Evolutionary conservation across 2,113 vertebrate genomes (phyloP).

Genomic region (Ammodytes marinus): DNA sequence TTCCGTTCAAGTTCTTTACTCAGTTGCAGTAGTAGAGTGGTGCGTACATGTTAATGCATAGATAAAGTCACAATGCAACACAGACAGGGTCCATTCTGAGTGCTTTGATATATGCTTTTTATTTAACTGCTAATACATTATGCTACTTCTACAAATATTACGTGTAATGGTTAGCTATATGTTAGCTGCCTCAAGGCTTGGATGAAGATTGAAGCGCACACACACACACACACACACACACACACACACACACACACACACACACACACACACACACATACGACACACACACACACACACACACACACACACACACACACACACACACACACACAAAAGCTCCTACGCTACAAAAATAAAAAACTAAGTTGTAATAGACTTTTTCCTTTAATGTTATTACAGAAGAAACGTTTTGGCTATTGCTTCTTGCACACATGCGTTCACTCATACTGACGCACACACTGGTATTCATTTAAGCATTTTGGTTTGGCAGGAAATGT

Average conservation of each 20-base stretch:
- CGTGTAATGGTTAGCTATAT: no score
- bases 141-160: no score
- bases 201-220: no score
- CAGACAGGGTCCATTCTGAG: no score
- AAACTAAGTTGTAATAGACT: neutral
- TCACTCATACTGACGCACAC: conserved; percentile 43
- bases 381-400: conserved; percentile 28
- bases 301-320: neutral
- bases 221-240: neutral
- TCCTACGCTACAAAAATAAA: neutral
- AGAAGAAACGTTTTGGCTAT: conserved; percentile 31
- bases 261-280: neutral
- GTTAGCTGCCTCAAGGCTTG: no score
- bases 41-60: no score
- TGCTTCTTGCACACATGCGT: conserved; percentile 21
- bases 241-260: neutral
- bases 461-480: conserved; percentile 59
- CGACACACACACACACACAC: neutral
- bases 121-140: no score
- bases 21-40: no score
- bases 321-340: neutral
- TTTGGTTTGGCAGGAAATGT: conserved; percentile 56
- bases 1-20: no score
- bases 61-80: no score
- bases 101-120: no score